Base-by-base conservation (phyloP, 2,888 invertebrate species). In the Monoplex corrugatus region DNA sequence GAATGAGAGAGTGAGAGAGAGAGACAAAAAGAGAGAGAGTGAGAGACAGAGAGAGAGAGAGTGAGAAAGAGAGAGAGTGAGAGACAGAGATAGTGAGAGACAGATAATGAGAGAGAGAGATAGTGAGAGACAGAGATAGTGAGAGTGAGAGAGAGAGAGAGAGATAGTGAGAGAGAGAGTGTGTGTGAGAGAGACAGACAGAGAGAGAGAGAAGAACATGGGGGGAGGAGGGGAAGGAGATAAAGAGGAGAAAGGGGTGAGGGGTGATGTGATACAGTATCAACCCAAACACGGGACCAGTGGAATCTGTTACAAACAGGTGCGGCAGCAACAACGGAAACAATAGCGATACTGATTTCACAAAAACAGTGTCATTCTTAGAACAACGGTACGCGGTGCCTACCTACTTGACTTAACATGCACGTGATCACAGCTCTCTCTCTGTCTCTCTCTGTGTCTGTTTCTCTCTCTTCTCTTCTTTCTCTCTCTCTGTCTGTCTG, bases 11-110 rank as follows among this genome's bases (percentile, higher is more conserved):
- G 50, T 13, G 50, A 50, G 50, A 50, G 50, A 50, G 50, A 50
- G 50, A n/a, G 50, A 50, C 50, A 89, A 75, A 89, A 38, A 89
- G 75, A 75, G 45, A 89, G 85, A 86, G 75, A 89, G 80, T 86
- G 44, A 89, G 86, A 89, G 89, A 86, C 40, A 86, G 86, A 63
- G 38, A 35, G 78, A 86, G 50, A 82, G 86, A 87, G 28, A 82
- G 82, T 80, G 16, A 82, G 68, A 86, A 23, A 83, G 80, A 89
- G 32, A 89, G 89, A 68, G 68, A 68, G 68, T 28, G 68, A 63
- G 63, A 13, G 8, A 63, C 28, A 63, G 10, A 63, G 63, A 63
- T 10, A 63, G 63, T 28, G 8, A 63, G 8, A 63, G 8, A 63
- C 28, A 63, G 8, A 19, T 10, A 63, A 3, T 28, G 63, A 63